Conservation (phyloP, 2,113 vertebrate species). For the Planiliza haematocheilus region DNA sequence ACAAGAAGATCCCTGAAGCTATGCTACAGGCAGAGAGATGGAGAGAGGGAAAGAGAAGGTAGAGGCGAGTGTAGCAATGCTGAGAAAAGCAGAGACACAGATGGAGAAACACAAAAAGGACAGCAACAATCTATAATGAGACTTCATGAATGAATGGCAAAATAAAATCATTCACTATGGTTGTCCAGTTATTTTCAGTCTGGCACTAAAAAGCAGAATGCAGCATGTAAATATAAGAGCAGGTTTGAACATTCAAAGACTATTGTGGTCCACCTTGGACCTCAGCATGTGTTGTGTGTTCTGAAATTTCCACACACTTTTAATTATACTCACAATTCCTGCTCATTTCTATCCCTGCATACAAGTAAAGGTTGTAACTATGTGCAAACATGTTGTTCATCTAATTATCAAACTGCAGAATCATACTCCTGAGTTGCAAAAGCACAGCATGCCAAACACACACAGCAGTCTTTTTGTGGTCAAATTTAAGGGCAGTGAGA, state of each 20-base stretch:
- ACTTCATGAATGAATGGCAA: not conserved
- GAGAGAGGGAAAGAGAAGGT: not conserved
- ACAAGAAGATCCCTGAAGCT: slow-evolving; percentile 49
- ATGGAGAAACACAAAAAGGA: slow-evolving; percentile 1
- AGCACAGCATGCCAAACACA: slow-evolving; percentile 26
- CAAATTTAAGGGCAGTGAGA: slow-evolving; percentile 15
- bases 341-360: too few species aligned
- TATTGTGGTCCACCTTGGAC: not conserved
- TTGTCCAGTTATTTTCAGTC: not conserved
- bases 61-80: not conserved
- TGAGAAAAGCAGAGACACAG: slow-evolving; percentile 11
- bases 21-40: slow-evolving; percentile 24
- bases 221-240: not conserved
- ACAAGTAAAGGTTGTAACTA: not conserved
- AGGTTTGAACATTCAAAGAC: not conserved
- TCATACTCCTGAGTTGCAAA: not conserved
- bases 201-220: not conserved
- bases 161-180: not conserved
- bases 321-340: not conserved
- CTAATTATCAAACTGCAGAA: not conserved
- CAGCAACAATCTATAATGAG: not conserved
- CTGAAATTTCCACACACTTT: not conserved
- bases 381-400: not conserved
- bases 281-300: not conserved
- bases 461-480: slow-evolving; percentile 29